Base-by-base conservation (phyloP, 2,113 vertebrate genomes). In the Todiramphus chloris region DNA sequence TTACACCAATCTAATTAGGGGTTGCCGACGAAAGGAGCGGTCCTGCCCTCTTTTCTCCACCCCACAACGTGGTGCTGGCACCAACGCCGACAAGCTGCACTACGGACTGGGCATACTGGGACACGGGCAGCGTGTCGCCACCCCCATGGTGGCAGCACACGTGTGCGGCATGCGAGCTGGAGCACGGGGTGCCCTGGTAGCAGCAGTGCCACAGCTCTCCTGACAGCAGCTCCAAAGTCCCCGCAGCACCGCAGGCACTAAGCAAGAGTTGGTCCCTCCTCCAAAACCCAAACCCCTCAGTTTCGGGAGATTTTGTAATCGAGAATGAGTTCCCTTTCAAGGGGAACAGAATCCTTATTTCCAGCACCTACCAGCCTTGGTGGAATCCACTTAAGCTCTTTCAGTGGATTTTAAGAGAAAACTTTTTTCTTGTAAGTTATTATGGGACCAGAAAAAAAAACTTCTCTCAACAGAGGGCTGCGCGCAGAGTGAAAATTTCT, bases 61-160 rank as follows among this genome's bases (percentile, higher is more conserved):
- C 24, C 43, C 14, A 1, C 4, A 13, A 1, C 1, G 6, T 0
- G 2, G 14, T 2, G 16, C 0, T 25, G 56, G 35, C 1, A 1
- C 44, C 28, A 44, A 6, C 1, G 4, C 62, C 75, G 39, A 9
- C 1, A 0, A 18, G 7, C 10, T 1, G 5, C 3, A 13, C 18
- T 6, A 7, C 19, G 17, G 27, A 12, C 4, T 0, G 0, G 5
- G 5, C 0, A 5, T 4, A 1, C 5, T 3, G 6, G 69, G 58
- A 13, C 16, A 3, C 39, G 23, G 1, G 0, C 18, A 5, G 37
- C 1, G 11, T 1, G 3, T 5, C 17, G 7, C 23, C 15, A 3
- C 16, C 13, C 20, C 16, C 13, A 35, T 6, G 0, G 35, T 1
- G 9, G 24, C 2, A 5, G 43, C 3, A 11, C 8, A 2, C 2